phyloP scores from a whole-genome alignment of 53 echinoderm and acorn worm species.

The Temnopleurus reevesii region DNA sequence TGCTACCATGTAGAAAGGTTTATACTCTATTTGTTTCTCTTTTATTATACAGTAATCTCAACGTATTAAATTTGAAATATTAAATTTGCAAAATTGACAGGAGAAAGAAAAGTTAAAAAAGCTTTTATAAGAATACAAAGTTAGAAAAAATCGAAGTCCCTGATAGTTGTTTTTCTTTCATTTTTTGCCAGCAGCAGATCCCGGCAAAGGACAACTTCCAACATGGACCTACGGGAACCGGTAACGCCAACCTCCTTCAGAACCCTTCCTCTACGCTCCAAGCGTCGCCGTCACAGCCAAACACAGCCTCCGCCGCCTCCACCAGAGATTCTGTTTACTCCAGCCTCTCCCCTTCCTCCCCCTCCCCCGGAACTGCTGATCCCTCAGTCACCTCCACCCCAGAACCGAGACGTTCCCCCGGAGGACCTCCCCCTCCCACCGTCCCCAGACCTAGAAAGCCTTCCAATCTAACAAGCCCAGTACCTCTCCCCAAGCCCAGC shows the following conservation, averaged over 20 bases:
- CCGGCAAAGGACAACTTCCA: conserved; percentile 30
- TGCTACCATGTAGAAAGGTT: too few relatives aligned
- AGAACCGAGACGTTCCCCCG: neutral
- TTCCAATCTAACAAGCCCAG: conserved; percentile 22
- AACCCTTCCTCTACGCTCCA: conserved; percentile 26
- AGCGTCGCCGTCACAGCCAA: conserved; percentile 1
- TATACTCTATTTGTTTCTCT: too few relatives aligned
- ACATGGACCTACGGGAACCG: conserved; percentile 51
- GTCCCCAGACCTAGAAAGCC: conserved; percentile 15
- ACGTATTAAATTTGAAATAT: too few relatives aligned
- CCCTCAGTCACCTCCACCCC: neutral
- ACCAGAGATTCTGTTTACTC: conserved; percentile 6
- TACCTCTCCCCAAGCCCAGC: neutral
- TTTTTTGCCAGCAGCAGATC: neutral
- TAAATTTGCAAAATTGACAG: too few relatives aligned
- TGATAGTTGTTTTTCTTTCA: neutral
- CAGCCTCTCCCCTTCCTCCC: neutral
- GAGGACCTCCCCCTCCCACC: conserved; percentile 46
- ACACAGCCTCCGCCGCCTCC: too few relatives aligned
- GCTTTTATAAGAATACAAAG: neutral
- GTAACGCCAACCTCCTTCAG: conserved; percentile 1
- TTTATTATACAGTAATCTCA: too few relatives aligned
- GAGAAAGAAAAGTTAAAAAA: too few relatives aligned
- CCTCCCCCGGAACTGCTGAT: neutral
- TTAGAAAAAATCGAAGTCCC: neutral